phyloP scores from a whole-genome alignment of 2,797 vertebrate species.

The Argentina silus region DNA sequence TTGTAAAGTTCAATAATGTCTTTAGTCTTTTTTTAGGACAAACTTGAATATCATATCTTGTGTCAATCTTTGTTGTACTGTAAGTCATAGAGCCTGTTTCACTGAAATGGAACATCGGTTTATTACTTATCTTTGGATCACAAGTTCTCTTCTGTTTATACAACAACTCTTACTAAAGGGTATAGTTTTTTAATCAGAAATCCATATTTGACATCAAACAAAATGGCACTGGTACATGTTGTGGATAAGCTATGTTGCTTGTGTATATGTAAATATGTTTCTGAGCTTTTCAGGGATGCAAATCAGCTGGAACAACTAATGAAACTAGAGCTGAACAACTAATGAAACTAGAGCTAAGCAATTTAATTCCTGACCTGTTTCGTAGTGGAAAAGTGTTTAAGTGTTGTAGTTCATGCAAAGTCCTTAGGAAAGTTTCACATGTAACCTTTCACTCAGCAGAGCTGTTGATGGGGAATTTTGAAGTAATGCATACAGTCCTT shows the following conservation, averaged over 20 bases:
- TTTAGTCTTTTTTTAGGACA: neutral
- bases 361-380: no score
- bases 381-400: no score
- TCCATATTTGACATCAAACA: constrained; percentile 80
- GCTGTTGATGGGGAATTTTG: no score
- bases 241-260: constrained; percentile 46
- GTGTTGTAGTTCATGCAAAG: no score
- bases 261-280: constrained; percentile 72
- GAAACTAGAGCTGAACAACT: neutral
- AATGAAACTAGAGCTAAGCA: no score
- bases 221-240: constrained; percentile 55
- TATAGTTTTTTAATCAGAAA: constrained; percentile 69
- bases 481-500: no score
- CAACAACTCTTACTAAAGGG: constrained; percentile 67
- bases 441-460: no score
- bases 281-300: constrained; percentile 64
- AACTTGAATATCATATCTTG: neutral
- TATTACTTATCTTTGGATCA: neutral
- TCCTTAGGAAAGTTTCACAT: no score
- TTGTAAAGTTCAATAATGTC: neutral
- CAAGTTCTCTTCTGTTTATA: constrained; percentile 69
- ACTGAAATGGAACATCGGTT: neutral
- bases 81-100: neutral
- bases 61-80: neutral
- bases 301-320: constrained; percentile 4